phyloP scores from a whole-genome alignment of 2,113 vertebrate species.

The Menura novaehollandiae region DNA sequence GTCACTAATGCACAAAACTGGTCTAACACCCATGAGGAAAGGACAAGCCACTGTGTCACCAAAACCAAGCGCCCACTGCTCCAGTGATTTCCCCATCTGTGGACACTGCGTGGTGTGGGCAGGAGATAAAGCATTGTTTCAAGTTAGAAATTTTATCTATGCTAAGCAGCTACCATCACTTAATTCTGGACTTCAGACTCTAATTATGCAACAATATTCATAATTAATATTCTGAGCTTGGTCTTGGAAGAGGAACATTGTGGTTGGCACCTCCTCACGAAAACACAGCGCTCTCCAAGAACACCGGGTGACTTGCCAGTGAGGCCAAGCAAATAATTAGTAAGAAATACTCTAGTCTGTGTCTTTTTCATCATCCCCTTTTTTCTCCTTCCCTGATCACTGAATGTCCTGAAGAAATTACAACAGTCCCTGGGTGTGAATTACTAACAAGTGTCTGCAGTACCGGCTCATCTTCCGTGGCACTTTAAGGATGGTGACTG shows the following conservation, averaged over 20 bases:
- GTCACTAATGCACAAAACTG: not conserved
- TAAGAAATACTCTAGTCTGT: not conserved
- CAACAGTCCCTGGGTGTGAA: not conserved
- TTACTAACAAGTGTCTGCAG: not conserved
- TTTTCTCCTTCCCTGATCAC: not conserved
- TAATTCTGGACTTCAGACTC: not conserved
- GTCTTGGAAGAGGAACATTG: not conserved
- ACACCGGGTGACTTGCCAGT: not conserved
- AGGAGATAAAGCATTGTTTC: not conserved
- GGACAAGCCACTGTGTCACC: not conserved
- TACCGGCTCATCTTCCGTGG: not conserved
- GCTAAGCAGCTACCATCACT: not conserved
- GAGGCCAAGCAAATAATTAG: not conserved
- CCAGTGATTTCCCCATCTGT: not conserved
- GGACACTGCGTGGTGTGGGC: not conserved
- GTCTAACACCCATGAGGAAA: not conserved
- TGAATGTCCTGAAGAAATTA: not conserved
- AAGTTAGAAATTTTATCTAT: not conserved
- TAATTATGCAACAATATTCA: constrained; percentile 4
- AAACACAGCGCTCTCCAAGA: not conserved
- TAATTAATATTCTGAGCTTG: not conserved
- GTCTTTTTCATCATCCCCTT: not conserved
- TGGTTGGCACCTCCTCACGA: not conserved
- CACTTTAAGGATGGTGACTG: not conserved
- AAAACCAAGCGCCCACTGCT: not conserved